Conservation (phyloP, 2,113 vertebrate species). For the Ailuropoda melanoleuca region DNA sequence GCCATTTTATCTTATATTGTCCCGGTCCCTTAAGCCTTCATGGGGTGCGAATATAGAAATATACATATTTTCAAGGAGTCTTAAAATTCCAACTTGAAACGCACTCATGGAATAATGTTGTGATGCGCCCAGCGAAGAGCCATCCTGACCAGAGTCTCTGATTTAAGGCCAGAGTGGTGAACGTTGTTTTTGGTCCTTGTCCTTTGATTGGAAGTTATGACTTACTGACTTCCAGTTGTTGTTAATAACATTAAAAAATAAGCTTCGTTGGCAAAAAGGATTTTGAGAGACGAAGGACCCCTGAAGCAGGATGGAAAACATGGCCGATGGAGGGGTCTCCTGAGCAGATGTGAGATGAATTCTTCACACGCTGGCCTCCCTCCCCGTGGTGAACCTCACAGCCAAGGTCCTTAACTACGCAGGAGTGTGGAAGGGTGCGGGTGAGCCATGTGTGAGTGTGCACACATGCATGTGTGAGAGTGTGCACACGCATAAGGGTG, state of each 20-base stretch:
- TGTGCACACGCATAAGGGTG: not conserved
- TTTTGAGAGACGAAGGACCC: not conserved
- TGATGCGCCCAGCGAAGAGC: not conserved
- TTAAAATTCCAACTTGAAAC: not conserved
- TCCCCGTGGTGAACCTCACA: not conserved
- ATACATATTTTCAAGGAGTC: not conserved
- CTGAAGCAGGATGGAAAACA: not conserved
- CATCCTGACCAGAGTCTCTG: not conserved
- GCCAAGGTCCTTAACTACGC: not conserved
- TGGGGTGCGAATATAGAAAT: rapidly evolving
- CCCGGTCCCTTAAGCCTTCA: not conserved
- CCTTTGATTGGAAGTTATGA: not conserved
- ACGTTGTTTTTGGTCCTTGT: not conserved
- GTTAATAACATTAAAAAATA: not conserved
- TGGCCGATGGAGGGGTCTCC: not conserved
- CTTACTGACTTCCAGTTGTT: not conserved
- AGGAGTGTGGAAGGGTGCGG: not conserved
- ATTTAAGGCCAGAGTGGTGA: not conserved
- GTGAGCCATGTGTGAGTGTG: too few species aligned
- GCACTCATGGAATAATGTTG: not conserved
- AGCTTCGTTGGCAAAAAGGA: not conserved
- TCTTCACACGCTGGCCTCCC: rapidly evolving
- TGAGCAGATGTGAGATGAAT: rapidly evolving
- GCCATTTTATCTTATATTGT: not conserved
- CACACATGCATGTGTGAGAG: not conserved